Base-by-base conservation (phyloP, 2,797 vertebrate genomes). In the Melopsittacus undulatus region DNA sequence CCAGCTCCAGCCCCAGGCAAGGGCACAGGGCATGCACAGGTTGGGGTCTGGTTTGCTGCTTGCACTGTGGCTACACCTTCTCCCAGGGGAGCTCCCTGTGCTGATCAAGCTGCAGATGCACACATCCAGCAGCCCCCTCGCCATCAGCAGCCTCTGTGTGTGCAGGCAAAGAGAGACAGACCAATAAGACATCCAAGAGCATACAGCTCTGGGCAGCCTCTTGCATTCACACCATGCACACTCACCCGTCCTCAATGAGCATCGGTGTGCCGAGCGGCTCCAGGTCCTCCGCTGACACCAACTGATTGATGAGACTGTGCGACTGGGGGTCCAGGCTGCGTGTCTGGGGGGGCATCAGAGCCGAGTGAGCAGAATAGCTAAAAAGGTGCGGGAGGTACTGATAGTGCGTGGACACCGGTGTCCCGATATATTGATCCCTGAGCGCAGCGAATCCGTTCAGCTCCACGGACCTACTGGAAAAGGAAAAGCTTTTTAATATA, bases 221-320 rank as follows among this genome's bases (percentile, higher is more conserved):
- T 13, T 2, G 10, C 56, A 5, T 46, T 36, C 59, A 10, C 8
- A 12, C 46, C 3, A 5, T 0, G 5, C 14, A 3, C n/a, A 97
- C 99, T 98, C 95, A 99, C 99, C 99, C 99, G 6, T 99, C 99
- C 96, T 99, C 99, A 21, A 99, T 99, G 78, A 99, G 98, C 99
- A 99, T 99, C 1, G 99, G 99, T 0, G 99, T 99, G 87, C 98
- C 97, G 15, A 99, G 96, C 0, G 99, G 99, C 69, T 99, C 98
- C 98, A 99, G 97, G 95, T 99, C 99, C 92, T 99, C 99, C 0
- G 99, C 99, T 5, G 99, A 98, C 95, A 99, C 97, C 91, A 99
- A 97, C 97, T 99, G 99, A 96, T 98, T 98, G 97, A 99, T 99
- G 68, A 99, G 98, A 7, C 98, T 98, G 92, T 99, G 99, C 10